Base-by-base conservation (phyloP, 2,113 vertebrate species). In the Fukomys damarensis region DNA sequence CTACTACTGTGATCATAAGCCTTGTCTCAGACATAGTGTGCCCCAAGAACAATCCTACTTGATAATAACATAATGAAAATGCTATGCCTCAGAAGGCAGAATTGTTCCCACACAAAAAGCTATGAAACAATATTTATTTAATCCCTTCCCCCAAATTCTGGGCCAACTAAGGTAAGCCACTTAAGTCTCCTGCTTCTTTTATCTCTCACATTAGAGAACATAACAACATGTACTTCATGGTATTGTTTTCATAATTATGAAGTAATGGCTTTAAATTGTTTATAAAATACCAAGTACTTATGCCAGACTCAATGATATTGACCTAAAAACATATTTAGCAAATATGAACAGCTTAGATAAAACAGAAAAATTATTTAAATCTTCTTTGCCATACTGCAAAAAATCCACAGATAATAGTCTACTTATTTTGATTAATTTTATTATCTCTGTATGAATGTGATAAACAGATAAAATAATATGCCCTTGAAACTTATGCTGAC, bases 381-480 rank as follows among this genome's bases (percentile, higher is more conserved):
- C 30, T 87, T 58, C 52, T 65, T 95, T n/a, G 58, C 24, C 24
- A 93, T 41, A 86, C 12, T 88, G 77, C 22, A 79, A 49, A 88
- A 94, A 49, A 92, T 87, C 72, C 91, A 86, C 70, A 95, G 93
- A 89, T 95, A 97, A 92, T 49, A 96, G 85, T 49, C 81, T 94
- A 92, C 38, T 96, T 95, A 83, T 83, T 96, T 82, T 97, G 92
- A 95, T 97, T 96, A 94, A 94, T 93, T 90, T 96, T 95, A 95
- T 86, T 88, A 95, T 70, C 92, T 95, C 84, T 79, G 86, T 58
- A n/a, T 91, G 92, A 93, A 83, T 1, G 1, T 70, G 82, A 93
- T 93, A 93, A 96, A 86, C 54, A 96, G 88, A 90, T 93, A 92
- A 85, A 96, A 88, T 49, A 93, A 96, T 41, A 68, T 59, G 32